A percentile compares a stretch with the other conserved stretches of the same genome.
phyloP scores from a whole-genome alignment of 2,113 vertebrate genomes.

The Perca flavescens region DNA sequence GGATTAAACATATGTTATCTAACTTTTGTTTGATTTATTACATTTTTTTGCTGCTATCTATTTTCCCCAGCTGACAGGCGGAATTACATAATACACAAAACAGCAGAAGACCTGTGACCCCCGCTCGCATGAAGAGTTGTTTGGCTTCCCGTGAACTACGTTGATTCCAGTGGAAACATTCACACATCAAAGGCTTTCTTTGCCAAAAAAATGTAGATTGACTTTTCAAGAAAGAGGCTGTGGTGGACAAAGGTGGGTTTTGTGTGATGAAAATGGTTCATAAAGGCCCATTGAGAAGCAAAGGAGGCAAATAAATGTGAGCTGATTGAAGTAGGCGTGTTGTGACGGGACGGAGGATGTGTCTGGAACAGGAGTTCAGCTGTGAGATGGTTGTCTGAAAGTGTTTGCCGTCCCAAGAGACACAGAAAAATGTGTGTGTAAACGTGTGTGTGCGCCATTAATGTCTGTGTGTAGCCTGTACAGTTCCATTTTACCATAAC shows the following conservation, averaged over 20 bases:
- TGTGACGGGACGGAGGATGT: slow-evolving; percentile 68
- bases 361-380: slow-evolving; percentile 69
- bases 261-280: slow-evolving; percentile 72
- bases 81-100: slow-evolving; percentile 70
- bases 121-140: slow-evolving; percentile 28
- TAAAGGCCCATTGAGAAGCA: slow-evolving; percentile 76
- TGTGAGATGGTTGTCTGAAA: slow-evolving; percentile 38
- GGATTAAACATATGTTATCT: slow-evolving; percentile 56
- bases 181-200: slow-evolving; percentile 68
- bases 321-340: slow-evolving; percentile 73
- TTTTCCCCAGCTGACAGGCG: slow-evolving; percentile 49
- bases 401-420: slow-evolving; percentile 46
- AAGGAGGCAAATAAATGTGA: slow-evolving; percentile 64
- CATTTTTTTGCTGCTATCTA: slow-evolving; percentile 25
- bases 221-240: slow-evolving; percentile 40
- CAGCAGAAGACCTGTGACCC: slow-evolving; percentile 56
- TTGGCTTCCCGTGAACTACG: slow-evolving; percentile 38
- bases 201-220: slow-evolving; percentile 47
- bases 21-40: slow-evolving; percentile 57
- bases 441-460: slow-evolving; percentile 13
- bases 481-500: neutral
- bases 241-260: slow-evolving; percentile 75
- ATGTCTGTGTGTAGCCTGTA: neutral
- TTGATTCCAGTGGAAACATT: slow-evolving; percentile 71
- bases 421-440: slow-evolving; percentile 46